These are phyloP conservation scores for Salticus scenicus DNA, from an alignment of 2,888 invertebrate genomes.

Conservation along the genomic window DNA sequence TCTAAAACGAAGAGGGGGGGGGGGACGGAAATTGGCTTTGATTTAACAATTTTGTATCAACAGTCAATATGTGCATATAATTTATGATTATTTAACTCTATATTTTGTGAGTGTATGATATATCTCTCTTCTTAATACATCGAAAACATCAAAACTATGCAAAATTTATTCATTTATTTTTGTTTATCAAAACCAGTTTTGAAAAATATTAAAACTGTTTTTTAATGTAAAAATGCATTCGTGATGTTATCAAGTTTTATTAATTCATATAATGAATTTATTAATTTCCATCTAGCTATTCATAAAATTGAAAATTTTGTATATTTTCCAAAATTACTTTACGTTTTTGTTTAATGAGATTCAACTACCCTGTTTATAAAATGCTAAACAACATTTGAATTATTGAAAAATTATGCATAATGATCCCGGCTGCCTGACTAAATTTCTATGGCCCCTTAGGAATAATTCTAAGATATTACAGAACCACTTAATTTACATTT, in stretches of 20 bases:
- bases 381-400: not conserved
- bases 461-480: not conserved
- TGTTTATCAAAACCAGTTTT: not conserved
- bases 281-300: not conserved
- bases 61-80: too few relatives aligned
- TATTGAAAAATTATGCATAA: not conserved
- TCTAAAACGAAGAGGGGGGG: too few relatives aligned
- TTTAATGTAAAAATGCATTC: too few relatives aligned
- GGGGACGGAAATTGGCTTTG: too few relatives aligned
- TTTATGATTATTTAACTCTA: too few relatives aligned
- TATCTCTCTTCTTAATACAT: too few relatives aligned
- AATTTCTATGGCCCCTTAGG: not conserved
- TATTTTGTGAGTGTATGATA: too few relatives aligned
- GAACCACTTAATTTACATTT: conserved; percentile 2
- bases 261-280: not conserved
- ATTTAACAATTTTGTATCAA: too few relatives aligned
- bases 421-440: not conserved
- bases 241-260: not conserved
- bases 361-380: not conserved
- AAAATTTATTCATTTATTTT: too few relatives aligned
- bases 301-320: not conserved
- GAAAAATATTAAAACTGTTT: not conserved
- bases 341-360: not conserved
- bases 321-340: not conserved
- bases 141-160: too few relatives aligned